Evolutionary conservation across 2,113 vertebrate genomes (phyloP), one percentile per base, ranked within the genome.

Genomic region (Parotia lawesii): DNA sequence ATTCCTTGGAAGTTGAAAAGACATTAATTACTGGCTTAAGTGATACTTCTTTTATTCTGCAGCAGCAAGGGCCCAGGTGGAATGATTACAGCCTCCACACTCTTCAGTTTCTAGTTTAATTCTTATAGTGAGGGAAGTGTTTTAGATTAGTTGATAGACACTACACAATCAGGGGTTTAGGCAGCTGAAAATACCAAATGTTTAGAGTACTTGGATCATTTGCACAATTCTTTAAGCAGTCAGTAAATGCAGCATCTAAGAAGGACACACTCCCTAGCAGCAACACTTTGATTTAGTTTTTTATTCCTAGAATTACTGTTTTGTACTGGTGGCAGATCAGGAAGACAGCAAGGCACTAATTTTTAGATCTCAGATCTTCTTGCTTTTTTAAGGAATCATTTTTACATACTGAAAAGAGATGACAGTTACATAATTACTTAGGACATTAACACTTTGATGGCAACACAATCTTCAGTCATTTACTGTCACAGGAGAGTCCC

Each of bases 1-100:
- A 84, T 84, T 90, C 67, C 79, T 88, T 94, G 88, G 78, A 96
- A 89, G 67, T 33, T 79, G 87, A 85, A 84, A 90, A 51, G 38
- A 47, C 40, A 47, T 15, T 54, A 16, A 60, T 67, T 69, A 37
- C 58, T 69, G 67, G 31, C 27, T 44, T 61, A 67, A 58, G 20
- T 69, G 47, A 64, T 7, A 33, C 27, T 73, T 92, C 38, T 85
- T 95, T 66, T 42, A 42, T 47, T 65, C 15, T 0, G 4, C 24
- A 37, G 40, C 31, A 88, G 22, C 51, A 69, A 61, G 38, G 47
- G 35, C 57, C 75, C 38, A 24, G 47, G 35, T 57, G 23, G 56
- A 74, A 83, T 47, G 33, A 70, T 44, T 47, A 38, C 0, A 50
- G 20, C 9, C 40, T 73, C 66, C 47, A 60, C 50, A 40, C 7